Conservation (phyloP, 2,797 vertebrate species). For the Psittacula derbiana region DNA sequence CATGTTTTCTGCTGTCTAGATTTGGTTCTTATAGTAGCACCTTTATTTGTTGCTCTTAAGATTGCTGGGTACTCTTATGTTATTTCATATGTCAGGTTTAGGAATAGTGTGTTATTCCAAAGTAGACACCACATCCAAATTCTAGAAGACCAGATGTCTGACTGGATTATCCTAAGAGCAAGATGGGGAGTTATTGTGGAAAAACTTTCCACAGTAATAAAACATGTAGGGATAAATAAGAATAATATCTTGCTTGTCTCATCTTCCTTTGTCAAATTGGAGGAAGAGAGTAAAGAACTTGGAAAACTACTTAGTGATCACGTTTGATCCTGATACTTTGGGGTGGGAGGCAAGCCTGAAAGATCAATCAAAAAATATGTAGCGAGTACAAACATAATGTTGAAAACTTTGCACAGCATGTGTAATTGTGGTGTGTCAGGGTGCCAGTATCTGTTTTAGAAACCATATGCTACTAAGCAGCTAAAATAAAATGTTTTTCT, state of each 20-base stretch:
- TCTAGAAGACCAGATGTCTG: background rate
- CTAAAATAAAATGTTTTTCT: slow-evolving; percentile 33
- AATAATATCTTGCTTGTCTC: background rate
- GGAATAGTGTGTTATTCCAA: background rate
- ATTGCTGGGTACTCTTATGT: background rate
- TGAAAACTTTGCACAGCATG: background rate
- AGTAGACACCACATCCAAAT: background rate
- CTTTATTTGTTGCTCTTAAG: background rate
- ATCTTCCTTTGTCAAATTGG: background rate
- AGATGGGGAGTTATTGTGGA: background rate
- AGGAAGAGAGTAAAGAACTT: background rate
- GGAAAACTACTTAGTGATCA: background rate
- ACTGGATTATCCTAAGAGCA: background rate
- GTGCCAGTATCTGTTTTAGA: slow-evolving; percentile 33
- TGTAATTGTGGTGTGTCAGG: background rate
- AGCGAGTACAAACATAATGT: background rate
- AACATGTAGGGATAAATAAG: background rate
- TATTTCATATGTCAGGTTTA: background rate
- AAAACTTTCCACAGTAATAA: background rate
- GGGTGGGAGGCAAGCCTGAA: background rate
- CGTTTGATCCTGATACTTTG: background rate
- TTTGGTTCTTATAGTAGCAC: background rate
- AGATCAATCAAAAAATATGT: background rate
- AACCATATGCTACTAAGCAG: slow-evolving; percentile 50
- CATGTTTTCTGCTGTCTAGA: background rate